Percentiles rank a stretch among this genome's conserved stretches.
Evolutionary conservation across 2,797 vertebrate genomes (phyloP).

Genomic region (Danio aesculapii): DNA sequence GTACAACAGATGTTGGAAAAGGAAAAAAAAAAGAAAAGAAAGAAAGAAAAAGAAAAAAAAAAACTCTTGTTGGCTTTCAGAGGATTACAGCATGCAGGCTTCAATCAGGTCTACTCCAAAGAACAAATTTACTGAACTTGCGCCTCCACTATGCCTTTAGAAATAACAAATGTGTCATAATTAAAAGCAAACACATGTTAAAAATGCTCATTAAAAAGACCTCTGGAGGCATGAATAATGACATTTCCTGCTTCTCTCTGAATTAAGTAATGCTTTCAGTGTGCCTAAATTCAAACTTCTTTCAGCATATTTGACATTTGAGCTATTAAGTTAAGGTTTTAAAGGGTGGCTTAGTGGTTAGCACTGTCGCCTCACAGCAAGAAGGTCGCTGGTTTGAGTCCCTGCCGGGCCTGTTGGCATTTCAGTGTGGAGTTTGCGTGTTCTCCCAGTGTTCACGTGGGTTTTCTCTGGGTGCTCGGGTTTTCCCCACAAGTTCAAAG

Average conservation of each 20-base stretch:
- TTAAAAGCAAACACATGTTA: slow-evolving; percentile 39
- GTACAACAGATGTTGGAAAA: not conserved
- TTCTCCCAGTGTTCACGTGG: too few relatives aligned
- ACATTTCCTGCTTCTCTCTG: not conserved
- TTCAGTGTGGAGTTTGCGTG: too few relatives aligned
- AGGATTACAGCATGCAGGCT: slow-evolving; percentile 38
- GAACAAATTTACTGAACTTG: slow-evolving; percentile 47
- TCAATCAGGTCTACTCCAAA: slow-evolving; percentile 20
- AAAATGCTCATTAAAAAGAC: not conserved
- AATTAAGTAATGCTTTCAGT: not conserved
- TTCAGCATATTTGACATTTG: not conserved
- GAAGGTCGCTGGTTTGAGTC: too few relatives aligned
- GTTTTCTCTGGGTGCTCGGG: too few relatives aligned
- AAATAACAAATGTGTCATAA: slow-evolving; percentile 16
- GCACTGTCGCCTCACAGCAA: too few relatives aligned
- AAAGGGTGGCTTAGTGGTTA: too few relatives aligned
- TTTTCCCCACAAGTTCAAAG: too few relatives aligned
- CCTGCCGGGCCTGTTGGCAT: too few relatives aligned
- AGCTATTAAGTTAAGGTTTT: not conserved
- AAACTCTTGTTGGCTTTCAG: slow-evolving; percentile 34
- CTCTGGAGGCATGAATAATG: not conserved
- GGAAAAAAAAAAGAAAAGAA: not conserved
- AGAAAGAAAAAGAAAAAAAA: not conserved
- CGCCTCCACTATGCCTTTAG: not conserved
- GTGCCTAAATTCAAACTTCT: not conserved